phyloP scores from a whole-genome alignment of 2,888 invertebrate species.

The Megaustenia siamemsis region DNA sequence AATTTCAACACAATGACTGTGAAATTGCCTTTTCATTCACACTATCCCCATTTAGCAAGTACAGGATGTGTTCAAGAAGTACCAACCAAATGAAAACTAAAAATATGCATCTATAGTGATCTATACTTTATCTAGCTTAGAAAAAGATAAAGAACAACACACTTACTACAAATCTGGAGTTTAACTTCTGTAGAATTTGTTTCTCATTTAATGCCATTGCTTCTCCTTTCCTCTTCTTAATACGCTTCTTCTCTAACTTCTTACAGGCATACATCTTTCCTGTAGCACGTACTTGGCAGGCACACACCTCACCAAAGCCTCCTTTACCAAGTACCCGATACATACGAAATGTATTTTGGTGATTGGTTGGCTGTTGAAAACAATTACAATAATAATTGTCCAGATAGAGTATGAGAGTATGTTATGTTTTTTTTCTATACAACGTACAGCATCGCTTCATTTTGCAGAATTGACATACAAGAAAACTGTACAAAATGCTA shows the following conservation, averaged over 20 bases:
- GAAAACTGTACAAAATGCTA: no score
- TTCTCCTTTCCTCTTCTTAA: conserved; percentile 98
- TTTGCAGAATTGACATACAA: no score
- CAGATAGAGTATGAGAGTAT: neutral
- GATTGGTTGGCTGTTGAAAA: conserved; percentile 83
- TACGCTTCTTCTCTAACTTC: conserved; percentile 98
- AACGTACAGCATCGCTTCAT: no score
- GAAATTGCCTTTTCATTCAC: no score
- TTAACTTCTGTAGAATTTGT: conserved; percentile 98
- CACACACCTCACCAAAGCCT: conserved; percentile 98
- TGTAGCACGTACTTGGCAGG: conserved; percentile 94
- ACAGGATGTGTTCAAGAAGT: no score
- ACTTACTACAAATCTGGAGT: conserved; percentile 95
- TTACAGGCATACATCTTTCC: conserved; percentile 99
- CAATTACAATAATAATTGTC: neutral
- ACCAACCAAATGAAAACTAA: no score
- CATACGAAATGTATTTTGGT: conserved; percentile 99
- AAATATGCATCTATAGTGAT: neutral
- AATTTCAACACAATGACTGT: no score
- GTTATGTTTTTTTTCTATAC: no score
- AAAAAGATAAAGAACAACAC: neutral
- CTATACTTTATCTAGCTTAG: neutral
- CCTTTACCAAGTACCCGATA: conserved; percentile 98
- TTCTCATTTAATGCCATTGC: conserved; percentile 99
- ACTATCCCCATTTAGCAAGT: no score